Conservation (phyloP, 2,888 invertebrate species). For the Oeneis ivallda region DNA sequence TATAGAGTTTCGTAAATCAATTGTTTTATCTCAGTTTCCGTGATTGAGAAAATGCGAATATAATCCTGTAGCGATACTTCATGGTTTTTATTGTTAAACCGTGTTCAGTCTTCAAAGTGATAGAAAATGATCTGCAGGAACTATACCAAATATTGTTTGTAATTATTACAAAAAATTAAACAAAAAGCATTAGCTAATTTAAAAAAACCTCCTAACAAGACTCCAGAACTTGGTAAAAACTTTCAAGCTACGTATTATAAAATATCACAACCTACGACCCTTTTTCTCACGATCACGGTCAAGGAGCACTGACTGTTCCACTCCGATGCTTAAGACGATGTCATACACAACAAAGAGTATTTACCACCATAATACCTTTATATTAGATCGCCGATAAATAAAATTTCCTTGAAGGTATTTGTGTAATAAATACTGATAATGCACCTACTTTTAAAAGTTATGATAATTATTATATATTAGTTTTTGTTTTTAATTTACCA, state of each 20-base stretch:
- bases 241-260: neutral
- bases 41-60: slow-evolving; percentile 49
- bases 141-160: too few relatives aligned
- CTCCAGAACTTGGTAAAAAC: neutral
- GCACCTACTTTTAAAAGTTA: neutral
- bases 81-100: neutral
- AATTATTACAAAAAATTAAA: too few relatives aligned
- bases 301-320: slow-evolving; percentile 63
- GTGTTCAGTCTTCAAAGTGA: too few relatives aligned
- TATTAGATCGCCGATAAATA: too few relatives aligned
- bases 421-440: neutral
- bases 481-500: too few relatives aligned
- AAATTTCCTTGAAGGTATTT: neutral
- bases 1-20: slow-evolving; percentile 60
- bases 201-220: too few relatives aligned
- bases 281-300: slow-evolving; percentile 62
- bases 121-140: too few relatives aligned
- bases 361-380: slow-evolving; percentile 11
- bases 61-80: slow-evolving; percentile 1
- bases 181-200: too few relatives aligned
- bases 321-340: slow-evolving; percentile 50
- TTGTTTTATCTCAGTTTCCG: slow-evolving; percentile 61
- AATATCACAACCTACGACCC: slow-evolving; percentile 49
- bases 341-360: slow-evolving; percentile 17
- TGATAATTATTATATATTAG: neutral